Conservation (phyloP, 2,888 invertebrate genomes). For the Acanthosepion lycidas region DNA sequence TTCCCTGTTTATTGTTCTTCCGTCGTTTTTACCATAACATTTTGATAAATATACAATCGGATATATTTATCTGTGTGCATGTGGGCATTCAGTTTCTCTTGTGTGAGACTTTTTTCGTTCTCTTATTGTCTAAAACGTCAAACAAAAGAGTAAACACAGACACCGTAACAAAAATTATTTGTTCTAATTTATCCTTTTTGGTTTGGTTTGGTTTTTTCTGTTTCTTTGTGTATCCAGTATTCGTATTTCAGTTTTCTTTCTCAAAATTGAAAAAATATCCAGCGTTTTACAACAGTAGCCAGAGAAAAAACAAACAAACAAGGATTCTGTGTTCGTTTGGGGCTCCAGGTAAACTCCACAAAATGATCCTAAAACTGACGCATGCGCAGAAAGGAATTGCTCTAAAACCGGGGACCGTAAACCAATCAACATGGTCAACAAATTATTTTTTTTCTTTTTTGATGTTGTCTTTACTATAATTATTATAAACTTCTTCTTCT, state of each 20-base stretch:
- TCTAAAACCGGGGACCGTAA: not conserved
- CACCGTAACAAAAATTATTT: not conserved
- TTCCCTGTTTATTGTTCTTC: not conserved
- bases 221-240: not conserved
- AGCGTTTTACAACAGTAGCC: not conserved
- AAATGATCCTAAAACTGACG: constrained; percentile 8
- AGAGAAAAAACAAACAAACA: not conserved
- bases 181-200: not conserved
- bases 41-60: not conserved
- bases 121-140: not conserved
- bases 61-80: not conserved
- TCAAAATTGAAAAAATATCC: not conserved
- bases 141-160: not conserved
- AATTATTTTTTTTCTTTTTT: not conserved
- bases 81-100: not conserved
- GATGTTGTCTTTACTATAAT: too few relatives aligned
- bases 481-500: not conserved
- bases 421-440: constrained; percentile 33
- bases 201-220: not conserved
- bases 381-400: not conserved
- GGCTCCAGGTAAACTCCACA: constrained; percentile 33
- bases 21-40: not conserved
- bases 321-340: not conserved
- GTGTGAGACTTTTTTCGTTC: not conserved
- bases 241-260: not conserved